Conservation (phyloP, 2,888 invertebrate genomes). For the Listrodromus nycthemerus region DNA sequence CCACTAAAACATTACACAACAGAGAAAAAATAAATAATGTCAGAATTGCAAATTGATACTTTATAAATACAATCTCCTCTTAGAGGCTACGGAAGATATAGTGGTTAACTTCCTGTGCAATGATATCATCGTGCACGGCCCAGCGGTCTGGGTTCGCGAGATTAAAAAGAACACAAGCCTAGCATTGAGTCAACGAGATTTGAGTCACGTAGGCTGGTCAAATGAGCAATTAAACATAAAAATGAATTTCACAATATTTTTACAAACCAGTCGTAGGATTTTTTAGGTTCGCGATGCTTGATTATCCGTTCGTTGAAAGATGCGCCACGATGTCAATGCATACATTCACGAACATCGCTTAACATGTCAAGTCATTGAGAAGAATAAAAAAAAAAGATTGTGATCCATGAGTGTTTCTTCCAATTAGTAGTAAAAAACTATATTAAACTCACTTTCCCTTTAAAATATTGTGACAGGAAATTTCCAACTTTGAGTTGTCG, state of each 20-base stretch:
- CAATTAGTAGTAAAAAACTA: not conserved
- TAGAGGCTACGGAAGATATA: not conserved
- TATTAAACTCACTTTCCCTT: not conserved
- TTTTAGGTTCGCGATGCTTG: not conserved
- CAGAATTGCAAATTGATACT: conserved; percentile 6
- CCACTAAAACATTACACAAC: not conserved
- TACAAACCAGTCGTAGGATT: not conserved
- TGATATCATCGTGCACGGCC: not conserved
- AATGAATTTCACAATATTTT: not conserved
- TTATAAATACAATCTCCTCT: not conserved
- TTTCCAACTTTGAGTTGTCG: not conserved
- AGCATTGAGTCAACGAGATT: not conserved
- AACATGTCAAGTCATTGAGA: too few relatives aligned
- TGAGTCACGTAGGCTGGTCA: not conserved
- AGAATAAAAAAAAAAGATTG: not conserved
- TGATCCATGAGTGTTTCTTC: not conserved
- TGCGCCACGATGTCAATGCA: not conserved
- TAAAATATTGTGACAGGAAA: not conserved
- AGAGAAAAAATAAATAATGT: not conserved
- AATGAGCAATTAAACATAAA: not conserved
- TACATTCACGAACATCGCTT: not conserved
- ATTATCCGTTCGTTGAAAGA: not conserved
- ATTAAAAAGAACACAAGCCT: not conserved
- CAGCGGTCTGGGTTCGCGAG: not conserved
- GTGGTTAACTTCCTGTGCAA: not conserved